Conservation (phyloP, 2,797 vertebrate species). For the Eurystomus glaucurus region DNA sequence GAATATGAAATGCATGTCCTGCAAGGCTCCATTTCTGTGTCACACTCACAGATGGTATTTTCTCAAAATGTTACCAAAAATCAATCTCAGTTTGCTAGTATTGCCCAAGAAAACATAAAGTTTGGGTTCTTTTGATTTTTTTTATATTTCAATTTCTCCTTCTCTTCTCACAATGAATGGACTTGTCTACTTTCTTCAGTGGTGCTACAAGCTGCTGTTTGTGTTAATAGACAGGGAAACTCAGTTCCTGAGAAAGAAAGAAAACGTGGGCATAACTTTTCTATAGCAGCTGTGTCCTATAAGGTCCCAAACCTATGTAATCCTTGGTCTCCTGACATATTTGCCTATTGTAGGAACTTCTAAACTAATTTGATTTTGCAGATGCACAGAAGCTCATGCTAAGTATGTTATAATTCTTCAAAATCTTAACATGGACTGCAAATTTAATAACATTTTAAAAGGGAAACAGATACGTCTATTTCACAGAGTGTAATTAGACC, state of each 20-base stretch:
- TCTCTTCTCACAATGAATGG: not conserved
- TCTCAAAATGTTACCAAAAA: not conserved
- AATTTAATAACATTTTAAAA: not conserved
- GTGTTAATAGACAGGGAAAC: not conserved
- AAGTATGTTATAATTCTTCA: not conserved
- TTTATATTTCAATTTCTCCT: not conserved
- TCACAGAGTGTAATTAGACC: not conserved
- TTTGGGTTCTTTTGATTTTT: not conserved
- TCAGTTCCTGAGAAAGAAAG: not conserved
- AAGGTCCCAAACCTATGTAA: not conserved
- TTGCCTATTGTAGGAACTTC: not conserved
- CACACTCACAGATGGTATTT: not conserved
- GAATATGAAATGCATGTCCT: not conserved
- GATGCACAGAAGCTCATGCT: not conserved
- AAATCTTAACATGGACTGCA: not conserved
- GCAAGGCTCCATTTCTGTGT: not conserved
- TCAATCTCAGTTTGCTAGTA: not conserved
- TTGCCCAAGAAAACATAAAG: not conserved
- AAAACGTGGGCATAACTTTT: not conserved
- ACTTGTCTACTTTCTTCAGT: not conserved
- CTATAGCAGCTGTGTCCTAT: not conserved
- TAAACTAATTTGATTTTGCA: not conserved
- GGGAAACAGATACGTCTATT: not conserved
- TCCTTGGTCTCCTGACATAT: not conserved
- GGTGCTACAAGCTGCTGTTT: not conserved